These are phyloP conservation scores for Mythimna loreyi DNA, from an alignment of 2,888 invertebrate species.

Conservation along the genomic window DNA sequence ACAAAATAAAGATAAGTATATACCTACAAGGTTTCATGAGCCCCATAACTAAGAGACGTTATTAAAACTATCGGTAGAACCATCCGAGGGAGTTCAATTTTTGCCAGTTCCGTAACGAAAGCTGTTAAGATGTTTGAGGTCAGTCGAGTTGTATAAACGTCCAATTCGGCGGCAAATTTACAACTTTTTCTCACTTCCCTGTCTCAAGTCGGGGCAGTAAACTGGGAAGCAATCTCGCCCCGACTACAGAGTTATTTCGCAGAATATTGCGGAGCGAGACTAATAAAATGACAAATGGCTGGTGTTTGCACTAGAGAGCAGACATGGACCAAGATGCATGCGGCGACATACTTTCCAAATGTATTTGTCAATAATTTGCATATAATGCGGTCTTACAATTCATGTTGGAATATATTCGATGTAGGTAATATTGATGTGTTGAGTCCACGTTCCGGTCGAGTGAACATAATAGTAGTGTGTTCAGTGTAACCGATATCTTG, in stretches of 20 bases:
- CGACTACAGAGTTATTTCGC: constrained; percentile 85
- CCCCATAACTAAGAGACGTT: constrained; percentile 59
- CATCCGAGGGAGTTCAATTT: constrained; percentile 79
- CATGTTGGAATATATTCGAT: constrained; percentile 33
- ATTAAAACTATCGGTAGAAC: constrained; percentile 70
- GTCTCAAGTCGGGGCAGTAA: constrained; percentile 84
- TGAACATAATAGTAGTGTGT: constrained; percentile 32
- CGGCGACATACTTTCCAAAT: constrained; percentile 52
- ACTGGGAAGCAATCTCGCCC: constrained; percentile 87
- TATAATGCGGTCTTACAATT: constrained; percentile 32
- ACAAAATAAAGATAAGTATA: constrained; percentile 13
- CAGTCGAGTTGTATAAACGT: constrained; percentile 87
- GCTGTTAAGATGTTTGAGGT: constrained; percentile 81
- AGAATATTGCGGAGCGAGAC: constrained; percentile 86
- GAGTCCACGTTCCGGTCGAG: constrained; percentile 19
- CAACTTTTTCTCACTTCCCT: constrained; percentile 86
- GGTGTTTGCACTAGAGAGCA: constrained; percentile 74
- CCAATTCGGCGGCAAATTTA: constrained; percentile 89
- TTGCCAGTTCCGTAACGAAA: constrained; percentile 75
- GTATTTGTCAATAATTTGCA: constrained; percentile 54
- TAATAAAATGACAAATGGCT: constrained; percentile 90
- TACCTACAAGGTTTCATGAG: constrained; percentile 15
- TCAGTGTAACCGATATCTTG: constrained; percentile 56
- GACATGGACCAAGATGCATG: constrained; percentile 70
- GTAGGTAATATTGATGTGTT: constrained; percentile 22